These are phyloP conservation scores for Nyctalus aviator DNA, from an alignment of 2,797 vertebrate genomes.

Conservation along the genomic window DNA sequence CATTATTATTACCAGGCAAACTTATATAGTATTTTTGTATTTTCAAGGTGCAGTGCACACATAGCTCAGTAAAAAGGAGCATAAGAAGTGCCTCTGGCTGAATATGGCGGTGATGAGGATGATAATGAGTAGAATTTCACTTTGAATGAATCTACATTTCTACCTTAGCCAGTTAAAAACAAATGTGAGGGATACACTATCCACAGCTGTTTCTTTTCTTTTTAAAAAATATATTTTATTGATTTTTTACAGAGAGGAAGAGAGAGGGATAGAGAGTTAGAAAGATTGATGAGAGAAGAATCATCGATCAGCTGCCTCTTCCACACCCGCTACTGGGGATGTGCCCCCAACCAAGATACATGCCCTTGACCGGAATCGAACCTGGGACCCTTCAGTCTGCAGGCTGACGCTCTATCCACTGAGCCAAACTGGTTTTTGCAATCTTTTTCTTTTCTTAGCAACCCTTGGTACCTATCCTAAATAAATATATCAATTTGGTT, in stretches of 20 bases:
- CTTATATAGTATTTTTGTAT: neutral
- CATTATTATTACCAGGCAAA: slow-evolving; percentile 62
- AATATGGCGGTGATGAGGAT: neutral
- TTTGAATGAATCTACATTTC: neutral
- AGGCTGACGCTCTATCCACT: too few species aligned
- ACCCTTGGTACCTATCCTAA: neutral
- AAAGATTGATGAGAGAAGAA: too few species aligned
- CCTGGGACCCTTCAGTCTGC: too few species aligned
- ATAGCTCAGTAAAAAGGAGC: neutral
- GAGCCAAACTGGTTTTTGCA: too few species aligned
- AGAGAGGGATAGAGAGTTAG: too few species aligned
- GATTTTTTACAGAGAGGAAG: too few species aligned
- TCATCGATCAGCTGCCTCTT: too few species aligned
- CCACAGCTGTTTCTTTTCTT: accelerated
- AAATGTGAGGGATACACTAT: neutral
- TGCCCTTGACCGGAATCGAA: too few species aligned
- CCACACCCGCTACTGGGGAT: too few species aligned
- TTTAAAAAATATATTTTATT: too few species aligned
- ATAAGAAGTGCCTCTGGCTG: neutral
- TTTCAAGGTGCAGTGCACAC: neutral
- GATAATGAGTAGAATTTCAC: neutral
- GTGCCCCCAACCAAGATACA: too few species aligned
- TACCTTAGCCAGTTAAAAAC: neutral
- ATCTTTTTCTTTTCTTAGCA: neutral
- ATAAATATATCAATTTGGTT: neutral